Percentiles rank a stretch among this genome's conserved stretches.
Conservation (phyloP, 2,888 invertebrate species). For the Rhimphoctona megacephalus region DNA sequence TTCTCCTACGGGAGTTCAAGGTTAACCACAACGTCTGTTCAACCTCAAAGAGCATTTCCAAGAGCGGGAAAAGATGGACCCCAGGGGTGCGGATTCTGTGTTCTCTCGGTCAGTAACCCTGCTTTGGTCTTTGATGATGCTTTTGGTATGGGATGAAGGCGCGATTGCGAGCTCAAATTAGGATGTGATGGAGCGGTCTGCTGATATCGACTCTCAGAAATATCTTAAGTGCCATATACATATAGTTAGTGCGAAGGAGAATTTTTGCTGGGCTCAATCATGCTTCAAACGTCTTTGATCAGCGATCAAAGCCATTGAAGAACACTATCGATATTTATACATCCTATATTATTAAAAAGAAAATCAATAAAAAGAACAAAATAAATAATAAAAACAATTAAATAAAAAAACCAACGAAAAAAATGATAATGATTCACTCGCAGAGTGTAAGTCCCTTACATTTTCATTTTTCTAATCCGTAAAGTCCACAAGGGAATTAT, state of each 20-base stretch:
- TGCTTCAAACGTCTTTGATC: constrained; percentile 54
- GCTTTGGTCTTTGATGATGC: constrained; percentile 46
- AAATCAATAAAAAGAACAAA: no score
- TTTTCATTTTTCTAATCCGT: no score
- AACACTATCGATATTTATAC: not conserved
- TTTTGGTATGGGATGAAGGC: constrained; percentile 43
- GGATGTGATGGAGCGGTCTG: constrained; percentile 54
- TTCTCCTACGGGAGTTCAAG: constrained; percentile 63
- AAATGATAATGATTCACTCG: no score
- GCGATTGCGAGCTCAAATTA: constrained; percentile 56
- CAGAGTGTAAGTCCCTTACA: no score
- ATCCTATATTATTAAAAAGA: no score
- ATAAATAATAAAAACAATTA: no score
- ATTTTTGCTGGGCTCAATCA: constrained; percentile 14
- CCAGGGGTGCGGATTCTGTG: not conserved
- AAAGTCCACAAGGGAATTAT: no score
- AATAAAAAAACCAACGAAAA: no score
- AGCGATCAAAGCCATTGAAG: constrained; percentile 31
- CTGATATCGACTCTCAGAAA: constrained; percentile 49
- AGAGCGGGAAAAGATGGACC: constrained; percentile 41
- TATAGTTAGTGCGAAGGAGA: constrained; percentile 24
- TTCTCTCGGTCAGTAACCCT: constrained; percentile 53
- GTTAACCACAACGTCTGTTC: constrained; percentile 68
- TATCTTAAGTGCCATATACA: constrained; percentile 30
- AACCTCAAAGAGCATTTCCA: constrained; percentile 66